Evolutionary conservation across 2,888 invertebrate genomes (phyloP), one percentile per base, ranked within the genome.

Genomic region (Philereme transversata): DNA sequence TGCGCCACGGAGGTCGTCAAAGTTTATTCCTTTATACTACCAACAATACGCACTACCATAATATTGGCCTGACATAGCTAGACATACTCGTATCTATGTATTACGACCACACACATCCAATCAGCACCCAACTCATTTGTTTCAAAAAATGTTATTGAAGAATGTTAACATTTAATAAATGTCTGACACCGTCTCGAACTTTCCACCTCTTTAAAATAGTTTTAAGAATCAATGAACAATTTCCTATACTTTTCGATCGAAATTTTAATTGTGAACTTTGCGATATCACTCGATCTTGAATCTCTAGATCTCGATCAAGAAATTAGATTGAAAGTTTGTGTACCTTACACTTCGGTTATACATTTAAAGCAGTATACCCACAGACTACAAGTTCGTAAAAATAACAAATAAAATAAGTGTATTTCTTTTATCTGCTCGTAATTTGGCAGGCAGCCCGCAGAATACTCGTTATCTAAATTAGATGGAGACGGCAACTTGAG

Each of bases 141-240:
- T 38, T 38, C 22, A 1, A 22, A 22, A 2, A 22, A 22, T 22
- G 22, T 22, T 22, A 22, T n/a, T 2, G 22, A 22, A 22, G 3
- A 22, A 22, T 22, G 22, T 22, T 22, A 22, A 22, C 1, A 22
- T 22, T 22, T 22, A 22, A 38, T 0, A 38, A 1, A 3, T 38
- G 0, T 38, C 7, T 38, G 5, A 38, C 7, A 38, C 36, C 7
- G 5, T 38, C 36, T 5, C 7, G 5, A 38, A 7, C 7, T 7
- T 47, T 47, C 57, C 63, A 64, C 67, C 69, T 72, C 66, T 62
- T 56, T 63, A 64, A 57, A 69, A 56, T 41, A 46, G 52, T 48
- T 68, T 69, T 68, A 60, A 44, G 34, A 58, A 50, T 63, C 36
- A 45, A 35, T 49, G 50, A 56, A 50, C 56, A 36, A 56, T 56